These are phyloP conservation scores for Parnassius smintheus DNA, from an alignment of 2,888 invertebrate species.

Conservation along the genomic window DNA sequence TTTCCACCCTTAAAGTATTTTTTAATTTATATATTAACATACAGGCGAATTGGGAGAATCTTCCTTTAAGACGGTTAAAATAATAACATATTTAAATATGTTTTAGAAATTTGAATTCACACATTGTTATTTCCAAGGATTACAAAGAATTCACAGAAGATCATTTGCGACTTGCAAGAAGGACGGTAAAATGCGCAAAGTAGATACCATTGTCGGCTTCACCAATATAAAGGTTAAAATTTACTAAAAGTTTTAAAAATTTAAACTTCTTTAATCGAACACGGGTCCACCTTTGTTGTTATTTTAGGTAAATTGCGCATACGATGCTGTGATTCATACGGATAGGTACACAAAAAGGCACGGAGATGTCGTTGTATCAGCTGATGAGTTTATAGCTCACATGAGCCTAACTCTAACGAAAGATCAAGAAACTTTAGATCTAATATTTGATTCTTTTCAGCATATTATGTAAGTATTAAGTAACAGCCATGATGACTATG, in stretches of 20 bases:
- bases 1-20: too few relatives aligned
- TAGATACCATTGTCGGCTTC: conserved; percentile 56
- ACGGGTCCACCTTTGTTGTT: too few relatives aligned
- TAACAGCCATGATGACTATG: not conserved
- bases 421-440: conserved; percentile 44
- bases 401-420: conserved; percentile 42
- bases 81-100: not conserved
- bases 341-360: conserved; percentile 39
- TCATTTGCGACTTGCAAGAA: conserved; percentile 50
- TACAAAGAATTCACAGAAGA: conserved; percentile 52
- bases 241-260: not conserved
- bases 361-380: conserved; percentile 40
- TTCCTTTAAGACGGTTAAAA: too few relatives aligned
- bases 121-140: conserved; percentile 41
- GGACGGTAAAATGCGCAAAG: conserved; percentile 36
- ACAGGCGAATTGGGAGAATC: too few relatives aligned
- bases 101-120: conserved; percentile 45
- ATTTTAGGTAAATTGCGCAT: conserved; percentile 44
- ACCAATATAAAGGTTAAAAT: conserved; percentile 55
- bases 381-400: conserved; percentile 53
- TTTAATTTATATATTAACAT: too few relatives aligned
- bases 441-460: conserved; percentile 48
- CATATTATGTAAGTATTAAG: conserved; percentile 46
- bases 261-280: too few relatives aligned
- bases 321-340: conserved; percentile 41